These are phyloP conservation scores for Halcyon smyrnensis DNA, from an alignment of 2,797 vertebrate species.

Conservation along the genomic window DNA sequence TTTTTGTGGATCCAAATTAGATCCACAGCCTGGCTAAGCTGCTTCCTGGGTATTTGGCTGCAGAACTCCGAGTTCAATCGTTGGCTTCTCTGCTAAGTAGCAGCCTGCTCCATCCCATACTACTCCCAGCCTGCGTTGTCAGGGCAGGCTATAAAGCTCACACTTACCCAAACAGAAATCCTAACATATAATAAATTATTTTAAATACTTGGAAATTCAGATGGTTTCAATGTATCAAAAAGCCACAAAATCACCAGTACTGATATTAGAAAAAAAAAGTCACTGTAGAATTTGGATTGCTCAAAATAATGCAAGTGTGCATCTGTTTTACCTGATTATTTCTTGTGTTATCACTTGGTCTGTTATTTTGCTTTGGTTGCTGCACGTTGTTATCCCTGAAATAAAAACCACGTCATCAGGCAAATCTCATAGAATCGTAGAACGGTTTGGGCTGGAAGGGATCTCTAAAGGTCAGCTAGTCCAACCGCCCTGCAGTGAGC, in stretches of 20 bases:
- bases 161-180: not conserved
- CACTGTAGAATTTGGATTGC: not conserved
- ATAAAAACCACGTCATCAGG: not conserved
- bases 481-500: too few relatives aligned
- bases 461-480: too few relatives aligned
- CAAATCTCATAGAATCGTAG: not conserved
- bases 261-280: not conserved
- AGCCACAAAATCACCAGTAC: not conserved
- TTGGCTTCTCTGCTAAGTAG: not conserved
- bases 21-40: not conserved
- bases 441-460: too few relatives aligned
- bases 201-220: not conserved
- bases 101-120: not conserved
- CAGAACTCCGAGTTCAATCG: not conserved
- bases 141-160: not conserved
- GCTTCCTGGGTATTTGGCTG: not conserved
- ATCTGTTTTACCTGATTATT: conserved; percentile 44
- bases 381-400: conserved; percentile 33
- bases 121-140: not conserved
- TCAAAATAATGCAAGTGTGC: not conserved
- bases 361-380: conserved; percentile 40
- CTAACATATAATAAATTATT: not conserved
- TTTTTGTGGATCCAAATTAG: not conserved
- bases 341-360: not conserved
- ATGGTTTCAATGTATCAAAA: not conserved